These are phyloP conservation scores for Rhysida immarginata DNA, from an alignment of 1,140 invertebrate genomes.

Conservation along the genomic window DNA sequence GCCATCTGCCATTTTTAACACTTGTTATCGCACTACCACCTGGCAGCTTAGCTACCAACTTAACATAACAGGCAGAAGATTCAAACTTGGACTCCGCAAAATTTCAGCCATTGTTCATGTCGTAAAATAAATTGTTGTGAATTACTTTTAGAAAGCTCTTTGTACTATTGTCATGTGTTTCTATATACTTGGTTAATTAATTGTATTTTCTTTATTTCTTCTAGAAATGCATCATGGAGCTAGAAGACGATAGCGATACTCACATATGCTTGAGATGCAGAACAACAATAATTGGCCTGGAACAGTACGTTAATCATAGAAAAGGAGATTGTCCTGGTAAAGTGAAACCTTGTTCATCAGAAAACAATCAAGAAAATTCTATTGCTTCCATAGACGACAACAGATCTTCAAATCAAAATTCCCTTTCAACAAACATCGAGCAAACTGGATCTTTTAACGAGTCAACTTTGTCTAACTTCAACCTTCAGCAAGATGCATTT, in stretches of 20 bases:
- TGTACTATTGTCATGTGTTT: no score
- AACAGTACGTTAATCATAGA: conserved; percentile 64
- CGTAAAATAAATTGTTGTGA: no score
- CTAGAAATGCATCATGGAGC: conserved; percentile 10
- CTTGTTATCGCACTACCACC: no score
- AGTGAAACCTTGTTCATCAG: conserved; percentile 23
- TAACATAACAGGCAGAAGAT: no score
- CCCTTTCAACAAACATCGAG: background rate
- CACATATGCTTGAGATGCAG: conserved; percentile 76
- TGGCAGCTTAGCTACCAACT: no score
- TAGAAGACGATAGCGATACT: conserved; percentile 49
- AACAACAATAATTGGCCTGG: conserved; percentile 54
- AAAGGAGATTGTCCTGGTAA: conserved; percentile 32
- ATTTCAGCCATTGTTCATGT: no score
- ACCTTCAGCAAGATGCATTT: conserved; percentile 5
- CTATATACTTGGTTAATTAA: no score
- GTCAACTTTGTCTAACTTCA: background rate
- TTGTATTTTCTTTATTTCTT: no score
- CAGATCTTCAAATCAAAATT: background rate
- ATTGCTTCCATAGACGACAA: background rate
- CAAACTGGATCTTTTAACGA: background rate
- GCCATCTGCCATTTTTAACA: no score
- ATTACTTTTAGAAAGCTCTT: no score
- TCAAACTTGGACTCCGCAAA: no score
- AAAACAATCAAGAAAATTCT: background rate